Percentiles rank a stretch among this genome's conserved stretches.
phyloP scores from a whole-genome alignment of 2,113 vertebrate genomes.

The Phalacrocorax carbo region DNA sequence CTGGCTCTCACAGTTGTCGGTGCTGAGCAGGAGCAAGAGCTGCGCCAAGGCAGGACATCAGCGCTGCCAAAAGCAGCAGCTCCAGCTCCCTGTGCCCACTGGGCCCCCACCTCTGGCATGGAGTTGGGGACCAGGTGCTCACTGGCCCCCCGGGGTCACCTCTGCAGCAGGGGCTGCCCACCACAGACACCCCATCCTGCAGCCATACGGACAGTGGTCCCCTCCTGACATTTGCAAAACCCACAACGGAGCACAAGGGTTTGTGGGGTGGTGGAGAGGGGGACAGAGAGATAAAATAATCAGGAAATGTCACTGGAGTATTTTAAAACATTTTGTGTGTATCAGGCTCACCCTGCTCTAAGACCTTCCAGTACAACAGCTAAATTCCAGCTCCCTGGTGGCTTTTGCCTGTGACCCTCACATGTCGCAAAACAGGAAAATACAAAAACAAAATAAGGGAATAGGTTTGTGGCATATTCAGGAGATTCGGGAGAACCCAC shows the following conservation, averaged over 20 bases:
- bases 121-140: fast-evolving
- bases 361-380: neutral
- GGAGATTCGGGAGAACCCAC: neutral
- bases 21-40: neutral
- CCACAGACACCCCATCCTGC: neutral
- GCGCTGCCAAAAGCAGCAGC: fast-evolving
- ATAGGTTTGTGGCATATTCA: fast-evolving
- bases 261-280: neutral
- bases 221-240: neutral
- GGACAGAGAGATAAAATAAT: neutral
- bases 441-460: neutral
- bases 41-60: fast-evolving
- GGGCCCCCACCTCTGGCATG: neutral
- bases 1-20: neutral
- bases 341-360: neutral
- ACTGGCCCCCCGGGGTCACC: fast-evolving
- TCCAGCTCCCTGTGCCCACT: neutral
- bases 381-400: neutral
- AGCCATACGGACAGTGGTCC: fast-evolving
- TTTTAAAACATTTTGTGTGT: neutral
- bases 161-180: neutral
- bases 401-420: neutral
- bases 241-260: neutral
- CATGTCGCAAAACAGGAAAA: too few relatives aligned
- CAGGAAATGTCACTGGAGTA: neutral